Conservation (phyloP, 2,888 invertebrate species). For the Adineta ricciae region DNA sequence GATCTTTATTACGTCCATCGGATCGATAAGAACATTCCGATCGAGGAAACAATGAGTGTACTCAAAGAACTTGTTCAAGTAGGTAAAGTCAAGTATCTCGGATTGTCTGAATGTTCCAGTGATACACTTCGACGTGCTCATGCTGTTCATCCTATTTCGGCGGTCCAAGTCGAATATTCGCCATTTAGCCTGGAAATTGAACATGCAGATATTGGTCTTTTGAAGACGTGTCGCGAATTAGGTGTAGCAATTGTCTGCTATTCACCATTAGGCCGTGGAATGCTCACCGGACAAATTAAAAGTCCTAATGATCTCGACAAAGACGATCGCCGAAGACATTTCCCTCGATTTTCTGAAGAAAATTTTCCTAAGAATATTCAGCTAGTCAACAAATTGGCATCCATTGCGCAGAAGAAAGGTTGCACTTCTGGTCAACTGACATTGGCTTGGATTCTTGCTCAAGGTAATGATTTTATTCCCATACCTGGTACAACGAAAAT, state of each 20-base stretch:
- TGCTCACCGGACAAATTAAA: not conserved
- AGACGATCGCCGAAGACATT: not conserved
- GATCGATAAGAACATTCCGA: not conserved
- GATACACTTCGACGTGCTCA: not conserved
- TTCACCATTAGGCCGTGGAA: no score
- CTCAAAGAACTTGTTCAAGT: not conserved
- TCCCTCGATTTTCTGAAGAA: not conserved
- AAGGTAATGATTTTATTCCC: not conserved
- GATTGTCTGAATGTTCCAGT: not conserved
- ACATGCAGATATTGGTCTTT: not conserved
- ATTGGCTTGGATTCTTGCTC: not conserved
- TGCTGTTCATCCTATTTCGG: not conserved
- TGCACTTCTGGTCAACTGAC: not conserved
- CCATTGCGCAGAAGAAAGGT: not conserved
- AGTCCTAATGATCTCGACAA: not conserved
- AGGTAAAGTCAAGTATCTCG: not conserved
- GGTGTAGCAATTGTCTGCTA: not conserved
- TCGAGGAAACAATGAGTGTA: not conserved
- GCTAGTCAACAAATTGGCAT: not conserved
- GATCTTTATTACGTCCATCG: slow-evolving; percentile 45
- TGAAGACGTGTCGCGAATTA: not conserved
- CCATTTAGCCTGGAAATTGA: not conserved
- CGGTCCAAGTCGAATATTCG: not conserved
- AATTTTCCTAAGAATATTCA: not conserved
- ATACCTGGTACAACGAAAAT: not conserved